Percentiles rank a stretch among this genome's conserved stretches.
Evolutionary conservation across 2,113 vertebrate genomes (phyloP).

Genomic region (Caracal caracal): DNA sequence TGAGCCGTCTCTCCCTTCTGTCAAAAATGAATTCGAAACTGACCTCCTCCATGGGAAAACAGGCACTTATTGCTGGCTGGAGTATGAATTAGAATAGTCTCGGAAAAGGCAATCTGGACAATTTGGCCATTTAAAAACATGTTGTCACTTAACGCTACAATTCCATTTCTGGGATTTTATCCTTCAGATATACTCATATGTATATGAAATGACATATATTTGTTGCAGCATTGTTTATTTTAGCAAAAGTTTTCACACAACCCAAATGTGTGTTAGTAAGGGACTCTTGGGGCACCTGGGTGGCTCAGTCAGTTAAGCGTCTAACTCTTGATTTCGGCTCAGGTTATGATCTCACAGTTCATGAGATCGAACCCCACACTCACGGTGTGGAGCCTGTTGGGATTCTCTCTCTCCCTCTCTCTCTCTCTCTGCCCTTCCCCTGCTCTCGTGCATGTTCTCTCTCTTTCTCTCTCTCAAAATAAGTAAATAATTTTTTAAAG

Average conservation of each 20-base stretch:
- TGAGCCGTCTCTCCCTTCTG: not conserved
- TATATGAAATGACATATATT: not conserved
- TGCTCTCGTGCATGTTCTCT: too few relatives aligned
- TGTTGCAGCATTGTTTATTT: slow-evolving; percentile 36
- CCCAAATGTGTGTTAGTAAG: slow-evolving; percentile 1
- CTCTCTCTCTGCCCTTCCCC: too few relatives aligned
- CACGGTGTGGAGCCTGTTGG: too few relatives aligned
- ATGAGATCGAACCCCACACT: too few relatives aligned
- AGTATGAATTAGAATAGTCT: not conserved
- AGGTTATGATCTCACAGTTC: too few relatives aligned
- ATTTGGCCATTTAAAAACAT: not conserved
- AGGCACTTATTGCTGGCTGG: not conserved
- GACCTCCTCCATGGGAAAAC: not conserved
- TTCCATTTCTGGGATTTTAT: not conserved
- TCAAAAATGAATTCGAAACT: not conserved
- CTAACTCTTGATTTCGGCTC: too few relatives aligned
- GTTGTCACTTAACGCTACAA: not conserved
- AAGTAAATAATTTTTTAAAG: too few relatives aligned
- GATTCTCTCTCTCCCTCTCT: too few relatives aligned
- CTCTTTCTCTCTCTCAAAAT: too few relatives aligned
- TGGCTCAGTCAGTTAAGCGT: too few relatives aligned
- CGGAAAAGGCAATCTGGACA: not conserved
- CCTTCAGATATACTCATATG: not conserved
- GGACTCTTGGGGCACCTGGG: not conserved
- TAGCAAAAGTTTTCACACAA: slow-evolving; percentile 39